phyloP scores from a whole-genome alignment of 2,888 invertebrate genomes.

The Electrophaes corylata region DNA sequence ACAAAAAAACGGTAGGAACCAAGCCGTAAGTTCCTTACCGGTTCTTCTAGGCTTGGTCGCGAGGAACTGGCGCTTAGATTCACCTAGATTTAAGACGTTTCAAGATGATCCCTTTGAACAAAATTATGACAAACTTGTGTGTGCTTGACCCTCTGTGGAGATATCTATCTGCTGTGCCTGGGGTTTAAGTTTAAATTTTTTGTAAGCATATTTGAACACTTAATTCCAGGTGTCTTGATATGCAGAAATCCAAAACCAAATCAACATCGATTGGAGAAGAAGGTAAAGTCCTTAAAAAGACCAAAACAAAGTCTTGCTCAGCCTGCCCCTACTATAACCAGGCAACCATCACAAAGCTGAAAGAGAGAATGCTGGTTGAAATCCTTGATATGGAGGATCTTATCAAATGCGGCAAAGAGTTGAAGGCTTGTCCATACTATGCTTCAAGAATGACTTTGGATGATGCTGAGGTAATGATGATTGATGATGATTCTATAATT shows the following conservation, averaged over 20 bases:
- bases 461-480: conserved; percentile 93
- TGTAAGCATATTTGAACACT: no score
- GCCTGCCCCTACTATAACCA: conserved; percentile 89
- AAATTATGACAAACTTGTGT: no score
- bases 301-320: conserved; percentile 78
- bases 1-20: no score
- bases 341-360: conserved; percentile 85
- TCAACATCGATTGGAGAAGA: conserved; percentile 82
- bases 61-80: no score
- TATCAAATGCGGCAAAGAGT: conserved; percentile 86
- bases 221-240: conserved; percentile 88
- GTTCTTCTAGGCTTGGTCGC: no score
- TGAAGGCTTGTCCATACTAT: conserved; percentile 97
- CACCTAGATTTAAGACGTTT: no score
- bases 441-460: conserved; percentile 92
- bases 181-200: no score
- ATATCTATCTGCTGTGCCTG: no score
- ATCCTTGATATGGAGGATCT: conserved; percentile 96
- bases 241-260: conserved; percentile 88
- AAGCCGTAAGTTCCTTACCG: no score
- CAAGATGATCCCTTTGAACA: no score
- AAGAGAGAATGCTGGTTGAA: conserved; percentile 86
- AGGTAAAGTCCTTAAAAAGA: conserved; percentile 86
- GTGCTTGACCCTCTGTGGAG: no score
- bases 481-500: no score